These are phyloP conservation scores for Eretmochelys imbricata DNA, from an alignment of 2,113 vertebrate genomes.

Conservation along the genomic window DNA sequence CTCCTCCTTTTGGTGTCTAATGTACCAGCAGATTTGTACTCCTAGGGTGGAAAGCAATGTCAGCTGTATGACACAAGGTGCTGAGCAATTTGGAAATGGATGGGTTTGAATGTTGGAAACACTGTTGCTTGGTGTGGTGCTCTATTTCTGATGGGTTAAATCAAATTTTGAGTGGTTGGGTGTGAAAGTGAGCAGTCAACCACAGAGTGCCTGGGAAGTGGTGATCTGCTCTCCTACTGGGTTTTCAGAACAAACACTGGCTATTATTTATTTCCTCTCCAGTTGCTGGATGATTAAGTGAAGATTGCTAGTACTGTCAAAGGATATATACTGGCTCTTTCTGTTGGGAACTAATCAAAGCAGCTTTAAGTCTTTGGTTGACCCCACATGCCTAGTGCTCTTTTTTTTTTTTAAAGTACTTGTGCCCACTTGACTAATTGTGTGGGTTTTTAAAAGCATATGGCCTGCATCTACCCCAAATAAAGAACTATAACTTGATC, in stretches of 20 bases:
- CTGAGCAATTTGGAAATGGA: neutral
- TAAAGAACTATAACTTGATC: neutral
- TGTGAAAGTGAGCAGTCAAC: neutral
- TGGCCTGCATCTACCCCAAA: neutral
- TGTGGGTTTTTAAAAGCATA: neutral
- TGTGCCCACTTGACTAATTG: conserved; percentile 56
- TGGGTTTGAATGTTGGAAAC: neutral
- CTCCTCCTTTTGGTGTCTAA: neutral
- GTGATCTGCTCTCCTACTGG: conserved; percentile 44
- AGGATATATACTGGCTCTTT: conserved; percentile 35
- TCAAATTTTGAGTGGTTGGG: neutral
- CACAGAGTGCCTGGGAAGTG: neutral
- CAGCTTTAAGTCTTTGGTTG: conserved; percentile 60
- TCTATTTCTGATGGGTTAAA: neutral
- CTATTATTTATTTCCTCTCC: conserved; percentile 14
- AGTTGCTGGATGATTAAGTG: conserved; percentile 54
- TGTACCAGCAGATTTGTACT: rapidly evolving
- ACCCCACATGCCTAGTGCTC: conserved; percentile 57
- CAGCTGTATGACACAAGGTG: neutral
- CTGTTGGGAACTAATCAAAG: conserved; percentile 52
- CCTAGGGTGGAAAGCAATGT: neutral
- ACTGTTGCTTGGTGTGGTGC: neutral
- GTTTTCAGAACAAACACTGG: conserved; percentile 56
- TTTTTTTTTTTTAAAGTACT: conserved; percentile 54
- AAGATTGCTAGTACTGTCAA: conserved; percentile 42